Conservation (phyloP, 2,888 invertebrate species). For the Cheilosia pagana region DNA sequence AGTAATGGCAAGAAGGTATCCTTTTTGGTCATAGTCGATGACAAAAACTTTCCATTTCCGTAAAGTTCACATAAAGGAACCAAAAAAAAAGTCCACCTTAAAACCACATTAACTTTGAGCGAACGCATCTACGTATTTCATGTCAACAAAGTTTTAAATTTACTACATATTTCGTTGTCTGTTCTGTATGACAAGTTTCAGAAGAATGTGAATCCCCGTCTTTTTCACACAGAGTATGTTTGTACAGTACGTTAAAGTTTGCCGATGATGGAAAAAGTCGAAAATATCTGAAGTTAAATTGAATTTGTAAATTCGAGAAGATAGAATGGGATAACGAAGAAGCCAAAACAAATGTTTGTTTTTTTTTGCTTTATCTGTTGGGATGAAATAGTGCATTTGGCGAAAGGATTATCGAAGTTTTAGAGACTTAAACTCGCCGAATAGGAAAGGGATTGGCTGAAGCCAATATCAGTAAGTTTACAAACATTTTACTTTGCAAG, state of each 20-base stretch:
- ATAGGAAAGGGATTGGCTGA: constrained; percentile 29
- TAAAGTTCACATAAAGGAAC: background rate
- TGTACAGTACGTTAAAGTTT: constrained; percentile 47
- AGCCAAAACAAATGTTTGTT: constrained; percentile 27
- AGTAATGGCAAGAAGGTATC: constrained; percentile 15
- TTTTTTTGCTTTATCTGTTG: constrained; percentile 27
- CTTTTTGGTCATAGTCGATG: constrained; percentile 27
- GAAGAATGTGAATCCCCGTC: constrained; percentile 8
- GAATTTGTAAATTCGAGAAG: constrained; percentile 67
- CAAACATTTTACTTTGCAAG: constrained; percentile 56
- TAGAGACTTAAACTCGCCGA: constrained; percentile 36
- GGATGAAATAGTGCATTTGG: constrained; percentile 48
- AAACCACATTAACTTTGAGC: constrained; percentile 47
- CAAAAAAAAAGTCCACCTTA: constrained; percentile 16
- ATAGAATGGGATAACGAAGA: constrained; percentile 51
- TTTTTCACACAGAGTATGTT: constrained; percentile 20
- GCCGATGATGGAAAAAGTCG: constrained; percentile 67
- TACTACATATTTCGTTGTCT: constrained; percentile 29
- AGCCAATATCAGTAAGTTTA: constrained; percentile 40
- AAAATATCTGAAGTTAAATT: constrained; percentile 72
- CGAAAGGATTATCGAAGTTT: constrained; percentile 60
- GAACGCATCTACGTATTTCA: constrained; percentile 58
- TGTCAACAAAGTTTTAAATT: constrained; percentile 58
- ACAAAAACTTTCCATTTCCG: constrained; percentile 9
- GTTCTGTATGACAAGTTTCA: constrained; percentile 29